These are phyloP conservation scores for Pedetes capensis DNA, from an alignment of 2,113 vertebrate genomes.

Conservation along the genomic window DNA sequence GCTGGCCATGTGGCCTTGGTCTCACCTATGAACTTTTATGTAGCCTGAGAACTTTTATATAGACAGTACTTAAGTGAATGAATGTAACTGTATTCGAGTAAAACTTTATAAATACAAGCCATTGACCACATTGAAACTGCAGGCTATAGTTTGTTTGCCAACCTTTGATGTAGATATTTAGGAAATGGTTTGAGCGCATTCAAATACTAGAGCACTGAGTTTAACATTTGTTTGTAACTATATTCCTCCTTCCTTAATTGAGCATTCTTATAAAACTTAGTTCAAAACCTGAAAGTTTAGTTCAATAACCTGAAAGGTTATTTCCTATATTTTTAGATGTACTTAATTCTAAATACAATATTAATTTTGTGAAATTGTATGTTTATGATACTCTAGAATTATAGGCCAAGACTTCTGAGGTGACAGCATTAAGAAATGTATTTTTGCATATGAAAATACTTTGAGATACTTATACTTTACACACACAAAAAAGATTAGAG, in stretches of 20 bases:
- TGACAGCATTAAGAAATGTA: conserved; percentile 35
- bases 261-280: neutral
- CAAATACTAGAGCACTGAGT: neutral
- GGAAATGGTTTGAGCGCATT: neutral
- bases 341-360: conserved; percentile 40
- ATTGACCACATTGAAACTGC: neutral
- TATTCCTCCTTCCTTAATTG: neutral
- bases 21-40: neutral
- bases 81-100: neutral
- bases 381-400: conserved; percentile 55
- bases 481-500: conserved; percentile 57
- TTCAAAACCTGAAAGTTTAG: neutral
- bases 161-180: neutral
- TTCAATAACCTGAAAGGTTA: conserved; percentile 3
- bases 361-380: conserved; percentile 57
- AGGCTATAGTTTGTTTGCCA: conserved; percentile 8
- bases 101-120: neutral
- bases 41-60: neutral
- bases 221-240: neutral
- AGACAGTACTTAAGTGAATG: neutral
- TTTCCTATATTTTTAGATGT: conserved; percentile 46
- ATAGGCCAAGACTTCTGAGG: conserved; percentile 49
- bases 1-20: neutral
- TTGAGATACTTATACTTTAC: conserved; percentile 62
- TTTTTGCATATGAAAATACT: conserved; percentile 49